Conservation (phyloP, 2,113 vertebrate genomes). For the Xiphophorus maculatus region DNA sequence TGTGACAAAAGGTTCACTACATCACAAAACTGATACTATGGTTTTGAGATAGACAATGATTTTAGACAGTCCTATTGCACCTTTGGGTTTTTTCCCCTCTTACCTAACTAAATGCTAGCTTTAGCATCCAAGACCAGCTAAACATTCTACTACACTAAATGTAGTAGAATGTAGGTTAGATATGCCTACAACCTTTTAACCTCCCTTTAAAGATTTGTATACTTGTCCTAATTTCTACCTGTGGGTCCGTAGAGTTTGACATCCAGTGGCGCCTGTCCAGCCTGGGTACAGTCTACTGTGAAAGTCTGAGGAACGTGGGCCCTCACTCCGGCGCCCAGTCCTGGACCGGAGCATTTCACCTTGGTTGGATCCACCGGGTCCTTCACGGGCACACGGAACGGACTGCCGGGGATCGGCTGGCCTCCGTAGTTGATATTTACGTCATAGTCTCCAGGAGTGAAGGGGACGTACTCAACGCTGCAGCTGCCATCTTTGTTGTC, state of each 20-base stretch:
- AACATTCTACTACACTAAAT: neutral
- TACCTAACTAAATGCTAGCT: neutral
- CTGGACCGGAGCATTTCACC: slow-evolving; percentile 92
- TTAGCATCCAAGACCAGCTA: neutral
- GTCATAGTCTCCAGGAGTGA: slow-evolving; percentile 89
- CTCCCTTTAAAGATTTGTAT: neutral
- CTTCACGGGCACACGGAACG: slow-evolving; percentile 90
- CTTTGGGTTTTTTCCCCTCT: neutral
- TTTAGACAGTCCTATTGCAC: too few species aligned
- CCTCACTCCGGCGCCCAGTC: slow-evolving; percentile 87
- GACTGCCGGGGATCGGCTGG: slow-evolving; percentile 92
- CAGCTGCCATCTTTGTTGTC: slow-evolving; percentile 98
- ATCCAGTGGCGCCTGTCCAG: slow-evolving; percentile 88
- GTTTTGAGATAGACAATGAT: too few species aligned
- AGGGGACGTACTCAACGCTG: slow-evolving; percentile 93
- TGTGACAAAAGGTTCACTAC: too few species aligned
- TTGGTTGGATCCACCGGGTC: slow-evolving; percentile 91
- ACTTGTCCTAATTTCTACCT: slow-evolving; percentile 71
- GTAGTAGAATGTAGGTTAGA: neutral
- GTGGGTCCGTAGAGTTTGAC: slow-evolving; percentile 89
- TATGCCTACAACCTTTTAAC: neutral
- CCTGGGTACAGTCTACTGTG: slow-evolving; percentile 87
- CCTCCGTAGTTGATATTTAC: slow-evolving; percentile 97
- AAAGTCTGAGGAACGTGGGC: slow-evolving; percentile 91
- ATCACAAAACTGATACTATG: too few species aligned